Evolutionary conservation across 2,113 vertebrate genomes (phyloP), one percentile per base, ranked within the genome.

Genomic region (Aleadryas rufinucha): DNA sequence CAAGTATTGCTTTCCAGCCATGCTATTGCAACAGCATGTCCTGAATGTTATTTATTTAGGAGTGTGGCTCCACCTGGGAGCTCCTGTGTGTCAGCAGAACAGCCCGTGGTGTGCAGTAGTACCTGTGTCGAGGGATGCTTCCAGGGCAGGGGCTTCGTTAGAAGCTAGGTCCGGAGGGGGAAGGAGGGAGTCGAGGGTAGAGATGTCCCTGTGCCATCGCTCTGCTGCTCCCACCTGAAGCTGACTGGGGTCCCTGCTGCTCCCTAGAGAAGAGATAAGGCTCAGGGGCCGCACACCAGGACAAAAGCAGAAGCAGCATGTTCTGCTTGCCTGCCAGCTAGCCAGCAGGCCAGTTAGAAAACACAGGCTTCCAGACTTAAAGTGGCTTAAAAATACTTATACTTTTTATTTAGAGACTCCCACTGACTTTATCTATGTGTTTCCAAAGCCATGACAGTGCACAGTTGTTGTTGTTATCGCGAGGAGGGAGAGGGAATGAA

Each of bases 211-310:
- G 54, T 86, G 83, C 64, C 96, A 95, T 94, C 8, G 3, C 90
- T 93, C 66, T 88, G 88, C 85, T 47, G 88, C 90, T 97, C 90
- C 88, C 92, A 94, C 93, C 87, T 33, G 79, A 18, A 54, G 95
- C 53, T 95, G 90, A 8, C 86, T 86, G 95, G 71, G 42, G 28
- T 95, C 75, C 90, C 95, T 95, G 88, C 71, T 88, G 82, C 71
- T 94, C 63, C 94, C 96, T 92, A 33, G 71, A 50, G 95, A 94
- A 93, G 84, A 96, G 77, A 97, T n/a, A 94, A 85, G 35, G 78
- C 93, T 96, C 93, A 94, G 91, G 93, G 56, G 72, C 72, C 35
- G 10, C 49, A 18, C 5, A 8, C 1, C 15, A 83, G 49, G 30
- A 68, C 41, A 89, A 45, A 65, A 56, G 1, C 7, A 87, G 68